These are phyloP conservation scores for Ophiothrix spiculata DNA, from an alignment of 35 echinoderm and acorn worm genomes.

Conservation along the genomic window DNA sequence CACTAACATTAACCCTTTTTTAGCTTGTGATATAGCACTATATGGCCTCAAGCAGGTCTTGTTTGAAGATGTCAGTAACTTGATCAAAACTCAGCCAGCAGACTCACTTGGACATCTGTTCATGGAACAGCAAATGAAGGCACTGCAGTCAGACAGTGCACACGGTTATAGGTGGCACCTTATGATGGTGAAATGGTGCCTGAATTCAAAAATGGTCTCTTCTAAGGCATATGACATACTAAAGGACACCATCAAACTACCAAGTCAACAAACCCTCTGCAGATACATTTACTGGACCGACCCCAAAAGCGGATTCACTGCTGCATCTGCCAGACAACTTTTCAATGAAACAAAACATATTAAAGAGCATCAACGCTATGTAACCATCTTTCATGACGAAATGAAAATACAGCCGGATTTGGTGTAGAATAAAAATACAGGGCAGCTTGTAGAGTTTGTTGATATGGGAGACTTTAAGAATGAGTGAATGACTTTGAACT, in stretches of 20 bases:
- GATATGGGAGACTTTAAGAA: not conserved
- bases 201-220: not conserved
- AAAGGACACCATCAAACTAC: too few species aligned
- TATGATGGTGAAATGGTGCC: constrained; percentile 12
- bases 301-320: too few species aligned
- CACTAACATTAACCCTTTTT: too few species aligned
- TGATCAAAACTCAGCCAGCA: not conserved
- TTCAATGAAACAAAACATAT: too few species aligned
- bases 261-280: too few species aligned
- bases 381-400: not conserved
- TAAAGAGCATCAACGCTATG: too few species aligned
- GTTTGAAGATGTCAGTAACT: not conserved
- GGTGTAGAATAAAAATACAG: not conserved
- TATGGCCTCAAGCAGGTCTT: not conserved
- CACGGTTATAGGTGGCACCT: not conserved
- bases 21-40: too few species aligned
- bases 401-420: not conserved
- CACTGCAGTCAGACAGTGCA: not conserved
- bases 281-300: too few species aligned
- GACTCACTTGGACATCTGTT: not conserved
- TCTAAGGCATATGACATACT: not conserved
- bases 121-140: not conserved
- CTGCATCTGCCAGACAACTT: too few species aligned
- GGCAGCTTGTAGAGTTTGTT: not conserved
- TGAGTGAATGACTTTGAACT: too few species aligned